Evolutionary conservation across 2,888 invertebrate species (phyloP).

Genomic region (Anarsia innoxiella): DNA sequence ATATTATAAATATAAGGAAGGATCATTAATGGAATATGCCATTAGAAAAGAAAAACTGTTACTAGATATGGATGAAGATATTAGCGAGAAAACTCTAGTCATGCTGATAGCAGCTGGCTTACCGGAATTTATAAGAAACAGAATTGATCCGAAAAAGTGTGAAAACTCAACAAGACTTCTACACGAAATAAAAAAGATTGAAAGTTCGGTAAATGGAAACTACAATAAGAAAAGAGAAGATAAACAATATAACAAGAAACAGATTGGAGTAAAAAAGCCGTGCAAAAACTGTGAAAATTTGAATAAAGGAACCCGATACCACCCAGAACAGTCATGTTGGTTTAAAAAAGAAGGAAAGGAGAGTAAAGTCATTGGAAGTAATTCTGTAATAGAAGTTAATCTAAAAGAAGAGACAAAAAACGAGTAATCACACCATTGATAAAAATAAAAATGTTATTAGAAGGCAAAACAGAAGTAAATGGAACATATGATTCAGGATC

Average conservation of each 20-base stretch:
- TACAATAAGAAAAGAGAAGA: background rate
- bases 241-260: background rate
- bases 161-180: background rate
- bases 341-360: slow-evolving; percentile 7
- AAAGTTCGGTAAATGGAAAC: slow-evolving; percentile 4
- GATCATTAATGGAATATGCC: slow-evolving; percentile 28
- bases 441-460: slow-evolving; percentile 20
- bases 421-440: slow-evolving; percentile 19
- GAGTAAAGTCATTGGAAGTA: slow-evolving; percentile 9
- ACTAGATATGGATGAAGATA: slow-evolving; percentile 11
- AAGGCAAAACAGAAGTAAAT: slow-evolving; percentile 17
- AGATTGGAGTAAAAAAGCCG: background rate
- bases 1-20: slow-evolving; percentile 23
- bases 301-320: slow-evolving; percentile 14
- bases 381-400: slow-evolving; percentile 14
- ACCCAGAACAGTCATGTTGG: slow-evolving; percentile 12
- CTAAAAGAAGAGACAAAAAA: slow-evolving; percentile 16
- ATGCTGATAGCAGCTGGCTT: slow-evolving; percentile 12
- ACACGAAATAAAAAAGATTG: slow-evolving; percentile 7
- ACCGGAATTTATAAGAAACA: slow-evolving; percentile 10
- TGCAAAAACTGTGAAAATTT: slow-evolving; percentile 11
- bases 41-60: slow-evolving; percentile 25
- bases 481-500: slow-evolving; percentile 26
- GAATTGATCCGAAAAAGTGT: slow-evolving; percentile 6
- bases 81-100: slow-evolving; percentile 9